These are phyloP conservation scores for Tethya wilhelma DNA, from an alignment of 37 sponge, comb jelly and placozoan species.

Conservation along the genomic window DNA sequence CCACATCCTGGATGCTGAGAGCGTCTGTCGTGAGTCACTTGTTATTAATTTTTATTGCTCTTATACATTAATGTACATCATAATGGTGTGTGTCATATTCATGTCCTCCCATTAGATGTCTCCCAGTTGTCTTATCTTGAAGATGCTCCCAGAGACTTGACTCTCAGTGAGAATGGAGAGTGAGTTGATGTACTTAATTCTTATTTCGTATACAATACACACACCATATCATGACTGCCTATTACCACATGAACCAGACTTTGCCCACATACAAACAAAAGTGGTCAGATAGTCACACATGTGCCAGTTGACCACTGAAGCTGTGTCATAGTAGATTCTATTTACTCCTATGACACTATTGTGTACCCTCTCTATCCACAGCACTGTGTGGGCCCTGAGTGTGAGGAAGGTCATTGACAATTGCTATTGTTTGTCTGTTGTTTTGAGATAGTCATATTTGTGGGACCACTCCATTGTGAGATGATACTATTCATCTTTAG, in stretches of 20 bases:
- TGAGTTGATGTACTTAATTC: not conserved
- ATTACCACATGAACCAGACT: too few species aligned
- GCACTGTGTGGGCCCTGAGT: too few species aligned
- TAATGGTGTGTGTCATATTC: not conserved
- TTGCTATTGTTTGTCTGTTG: too few species aligned
- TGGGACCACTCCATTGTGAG: too few species aligned
- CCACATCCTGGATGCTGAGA: constrained; percentile 78
- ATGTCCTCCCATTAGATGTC: constrained; percentile 40
- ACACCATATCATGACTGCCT: not conserved
- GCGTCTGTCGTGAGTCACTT: constrained; percentile 66
- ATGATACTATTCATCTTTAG: too few species aligned
- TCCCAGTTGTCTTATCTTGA: constrained; percentile 71
- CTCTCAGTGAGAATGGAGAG: constrained; percentile 14
- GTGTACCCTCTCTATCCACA: too few species aligned
- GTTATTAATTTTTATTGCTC: not conserved
- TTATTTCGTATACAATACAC: too few species aligned
- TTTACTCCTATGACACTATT: too few species aligned
- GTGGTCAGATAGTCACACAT: not conserved
- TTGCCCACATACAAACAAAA: not conserved
- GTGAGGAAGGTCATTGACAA: too few species aligned
- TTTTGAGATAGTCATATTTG: too few species aligned
- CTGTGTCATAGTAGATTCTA: too few species aligned
- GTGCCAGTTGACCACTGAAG: too few species aligned
- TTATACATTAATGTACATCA: not conserved
- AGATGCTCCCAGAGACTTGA: constrained; percentile 62